Percentiles rank a stretch among this genome's conserved stretches.
These are phyloP conservation scores for Gastrophysa polygoni DNA, from an alignment of 2,888 invertebrate genomes.

Conservation along the genomic window DNA sequence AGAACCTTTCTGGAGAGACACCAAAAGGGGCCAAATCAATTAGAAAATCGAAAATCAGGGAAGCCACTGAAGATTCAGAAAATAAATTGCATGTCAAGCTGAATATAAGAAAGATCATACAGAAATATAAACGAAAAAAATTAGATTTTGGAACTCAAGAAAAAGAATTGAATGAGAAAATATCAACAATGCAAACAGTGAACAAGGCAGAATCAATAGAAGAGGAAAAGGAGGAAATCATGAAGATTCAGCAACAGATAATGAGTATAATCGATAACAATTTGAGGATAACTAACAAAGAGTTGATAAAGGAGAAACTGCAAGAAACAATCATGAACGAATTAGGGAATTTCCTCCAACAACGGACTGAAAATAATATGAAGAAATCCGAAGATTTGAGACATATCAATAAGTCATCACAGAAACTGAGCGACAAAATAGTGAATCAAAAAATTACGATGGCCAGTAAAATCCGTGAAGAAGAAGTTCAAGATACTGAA, in stretches of 20 bases:
- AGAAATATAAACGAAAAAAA: conserved; percentile 44
- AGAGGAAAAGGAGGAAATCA: conserved; percentile 59
- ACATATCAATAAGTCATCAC: background rate
- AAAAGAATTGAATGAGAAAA: conserved; percentile 31
- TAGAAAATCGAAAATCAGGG: background rate
- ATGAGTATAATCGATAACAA: conserved; percentile 60
- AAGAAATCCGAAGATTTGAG: conserved; percentile 7
- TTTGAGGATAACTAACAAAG: conserved; percentile 61
- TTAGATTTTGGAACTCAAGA: conserved; percentile 33
- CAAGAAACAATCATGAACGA: conserved; percentile 51
- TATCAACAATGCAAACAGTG: conserved; percentile 48
- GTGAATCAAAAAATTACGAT: no score
- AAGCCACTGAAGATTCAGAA: conserved; percentile 21
- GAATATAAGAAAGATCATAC: conserved; percentile 45
- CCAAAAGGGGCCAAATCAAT: background rate
- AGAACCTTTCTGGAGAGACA: no score
- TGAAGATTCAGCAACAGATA: conserved; percentile 59
- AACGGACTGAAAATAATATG: background rate
- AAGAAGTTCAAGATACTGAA: background rate
- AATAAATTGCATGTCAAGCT: conserved; percentile 41
- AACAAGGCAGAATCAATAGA: conserved; percentile 57
- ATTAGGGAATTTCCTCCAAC: conserved; percentile 40
- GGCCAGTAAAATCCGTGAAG: no score
- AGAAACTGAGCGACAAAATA: background rate
- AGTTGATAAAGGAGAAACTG: conserved; percentile 58